Percentiles rank a stretch among this genome's conserved stretches.
Conservation (phyloP, 2,888 invertebrate genomes). For the Heliconius aoede region DNA sequence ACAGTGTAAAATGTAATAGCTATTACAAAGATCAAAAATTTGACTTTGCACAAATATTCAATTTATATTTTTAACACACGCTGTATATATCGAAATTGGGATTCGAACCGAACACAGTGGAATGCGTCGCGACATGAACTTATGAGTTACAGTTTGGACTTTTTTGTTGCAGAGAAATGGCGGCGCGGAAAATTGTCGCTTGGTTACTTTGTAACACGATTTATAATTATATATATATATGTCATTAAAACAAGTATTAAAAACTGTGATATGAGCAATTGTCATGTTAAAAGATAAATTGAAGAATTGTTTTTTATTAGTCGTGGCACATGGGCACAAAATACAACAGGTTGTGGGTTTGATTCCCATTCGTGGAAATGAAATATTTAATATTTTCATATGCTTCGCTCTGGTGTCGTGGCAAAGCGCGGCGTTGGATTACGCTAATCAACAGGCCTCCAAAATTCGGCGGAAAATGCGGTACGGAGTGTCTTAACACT, state of each 20-base stretch:
- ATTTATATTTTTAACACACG: constrained; percentile 47
- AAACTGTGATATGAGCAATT: background rate
- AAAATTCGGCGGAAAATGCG: background rate
- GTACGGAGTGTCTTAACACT: background rate
- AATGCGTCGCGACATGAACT: constrained; percentile 75
- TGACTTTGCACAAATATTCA: background rate
- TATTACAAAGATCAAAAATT: background rate
- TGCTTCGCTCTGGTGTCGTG: background rate
- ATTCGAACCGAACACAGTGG: constrained; percentile 63
- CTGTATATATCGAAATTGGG: constrained; percentile 58
- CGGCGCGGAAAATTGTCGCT: constrained; percentile 58
- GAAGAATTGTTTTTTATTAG: background rate
- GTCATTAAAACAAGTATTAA: constrained; percentile 3
- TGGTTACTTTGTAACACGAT: constrained; percentile 28
- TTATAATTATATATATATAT: constrained; percentile 31
- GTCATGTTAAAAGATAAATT: background rate
- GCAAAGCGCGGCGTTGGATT: background rate
- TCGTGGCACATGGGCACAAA: background rate
- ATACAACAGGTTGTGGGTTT: background rate
- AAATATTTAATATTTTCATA: background rate
- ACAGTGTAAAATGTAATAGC: background rate
- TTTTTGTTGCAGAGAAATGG: constrained; percentile 61
- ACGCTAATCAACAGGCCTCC: background rate
- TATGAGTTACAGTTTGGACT: constrained; percentile 71
- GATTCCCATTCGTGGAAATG: background rate